Evolutionary conservation across 2,888 invertebrate genomes (phyloP).

Genomic region (Sphaeridia pumilis): DNA sequence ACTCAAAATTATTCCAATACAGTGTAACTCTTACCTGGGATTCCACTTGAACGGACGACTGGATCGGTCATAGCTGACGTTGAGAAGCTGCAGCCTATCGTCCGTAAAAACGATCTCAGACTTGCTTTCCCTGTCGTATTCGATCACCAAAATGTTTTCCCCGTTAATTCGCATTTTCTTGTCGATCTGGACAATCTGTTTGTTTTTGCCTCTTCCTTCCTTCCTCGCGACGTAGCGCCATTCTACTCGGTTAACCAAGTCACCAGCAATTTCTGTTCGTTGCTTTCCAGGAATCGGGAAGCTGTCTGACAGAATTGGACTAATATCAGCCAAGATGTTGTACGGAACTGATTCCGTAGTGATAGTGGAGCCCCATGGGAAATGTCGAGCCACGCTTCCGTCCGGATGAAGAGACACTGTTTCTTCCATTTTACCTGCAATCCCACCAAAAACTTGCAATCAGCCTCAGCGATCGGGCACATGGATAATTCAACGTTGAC

Average conservation of each 20-base stretch:
- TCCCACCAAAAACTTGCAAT: background rate
- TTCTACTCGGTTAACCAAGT: conserved; percentile 82
- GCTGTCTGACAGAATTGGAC: conserved; percentile 75
- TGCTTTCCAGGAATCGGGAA: conserved; percentile 86
- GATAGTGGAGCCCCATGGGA: conserved; percentile 77
- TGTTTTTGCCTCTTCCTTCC: conserved; percentile 49
- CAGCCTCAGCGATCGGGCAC: background rate
- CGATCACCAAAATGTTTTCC: conserved; percentile 75
- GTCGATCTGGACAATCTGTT: conserved; percentile 69
- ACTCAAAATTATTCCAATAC: conserved; percentile 19
- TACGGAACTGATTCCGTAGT: conserved; percentile 86
- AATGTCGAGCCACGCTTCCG: conserved; percentile 65
- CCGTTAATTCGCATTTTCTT: conserved; percentile 79
- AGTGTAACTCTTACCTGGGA: conserved; percentile 44
- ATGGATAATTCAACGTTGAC: background rate
- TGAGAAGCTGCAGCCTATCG: conserved; percentile 69
- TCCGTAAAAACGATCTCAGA: conserved; percentile 79
- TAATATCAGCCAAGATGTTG: conserved; percentile 74
- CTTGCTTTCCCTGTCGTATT: conserved; percentile 77
- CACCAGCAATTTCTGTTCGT: conserved; percentile 76
- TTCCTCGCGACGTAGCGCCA: conserved; percentile 86
- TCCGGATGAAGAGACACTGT: conserved; percentile 67
- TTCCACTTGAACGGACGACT: conserved; percentile 75
- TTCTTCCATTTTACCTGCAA: conserved; percentile 59
- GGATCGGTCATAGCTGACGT: conserved; percentile 68